Percentiles rank a stretch among this genome's conserved stretches.
Conservation (phyloP, 2,113 vertebrate species). For the Polypterus bichir region DNA sequence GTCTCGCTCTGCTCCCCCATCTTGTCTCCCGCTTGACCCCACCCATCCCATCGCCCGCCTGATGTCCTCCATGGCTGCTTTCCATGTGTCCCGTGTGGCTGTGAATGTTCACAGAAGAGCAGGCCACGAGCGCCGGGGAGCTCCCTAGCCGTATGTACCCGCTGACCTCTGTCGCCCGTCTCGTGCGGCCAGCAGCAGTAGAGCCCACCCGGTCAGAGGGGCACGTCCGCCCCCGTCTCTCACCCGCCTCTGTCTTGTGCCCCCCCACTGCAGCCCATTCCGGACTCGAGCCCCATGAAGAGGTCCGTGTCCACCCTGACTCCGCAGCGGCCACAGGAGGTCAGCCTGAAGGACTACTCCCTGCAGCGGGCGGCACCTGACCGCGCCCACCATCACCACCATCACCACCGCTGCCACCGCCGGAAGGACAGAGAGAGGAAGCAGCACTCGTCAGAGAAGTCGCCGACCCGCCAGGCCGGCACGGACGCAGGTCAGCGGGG, state of each 20-base stretch:
- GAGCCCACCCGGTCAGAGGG: slow-evolving; percentile 11
- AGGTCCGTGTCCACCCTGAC: slow-evolving; percentile 75
- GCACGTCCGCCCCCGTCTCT: slow-evolving; percentile 13
- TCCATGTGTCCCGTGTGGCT: slow-evolving; percentile 65
- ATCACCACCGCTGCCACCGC: slow-evolving; percentile 79
- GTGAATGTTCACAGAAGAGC: slow-evolving; percentile 56
- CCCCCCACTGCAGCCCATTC: slow-evolving; percentile 48
- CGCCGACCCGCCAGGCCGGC: slow-evolving; percentile 44
- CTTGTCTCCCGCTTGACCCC: slow-evolving; percentile 6
- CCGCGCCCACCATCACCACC: slow-evolving; percentile 42
- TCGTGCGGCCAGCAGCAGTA: slow-evolving; percentile 3
- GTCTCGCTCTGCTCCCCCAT: slow-evolving; percentile 13
- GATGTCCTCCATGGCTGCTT: slow-evolving; percentile 62
- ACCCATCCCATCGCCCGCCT: slow-evolving; percentile 32
- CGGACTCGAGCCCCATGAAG: slow-evolving; percentile 78
- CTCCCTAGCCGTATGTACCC: slow-evolving; percentile 68
- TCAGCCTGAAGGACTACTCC: slow-evolving; percentile 56
- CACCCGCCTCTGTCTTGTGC: slow-evolving; percentile 7
- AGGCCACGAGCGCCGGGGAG: slow-evolving; percentile 58
- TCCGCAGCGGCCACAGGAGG: slow-evolving; percentile 60
- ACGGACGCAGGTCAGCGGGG: slow-evolving; percentile 46
- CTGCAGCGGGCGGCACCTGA: slow-evolving; percentile 57
- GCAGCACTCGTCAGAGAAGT: slow-evolving; percentile 73
- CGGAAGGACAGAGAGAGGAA: slow-evolving; percentile 74
- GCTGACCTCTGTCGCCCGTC: slow-evolving; percentile 27